Base-by-base conservation (phyloP, 2,113 vertebrate genomes). In the Elgaria multicarinata region DNA sequence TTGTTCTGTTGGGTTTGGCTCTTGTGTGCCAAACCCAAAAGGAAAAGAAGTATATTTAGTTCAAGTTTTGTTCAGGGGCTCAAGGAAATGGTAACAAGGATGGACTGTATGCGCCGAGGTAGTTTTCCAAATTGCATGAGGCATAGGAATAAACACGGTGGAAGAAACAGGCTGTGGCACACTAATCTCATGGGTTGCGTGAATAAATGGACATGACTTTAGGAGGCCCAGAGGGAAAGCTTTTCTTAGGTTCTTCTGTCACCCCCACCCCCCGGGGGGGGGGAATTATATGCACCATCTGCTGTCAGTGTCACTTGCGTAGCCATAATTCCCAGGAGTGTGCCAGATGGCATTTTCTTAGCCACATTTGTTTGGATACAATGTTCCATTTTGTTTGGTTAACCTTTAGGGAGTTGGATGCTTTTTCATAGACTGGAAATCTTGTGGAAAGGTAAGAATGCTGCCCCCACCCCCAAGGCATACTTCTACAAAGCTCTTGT, bases 331-430 rank as follows among this genome's bases (percentile, higher is more conserved):
- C 88, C 82, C 74, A 36, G 26, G 64, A 55, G 81, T 24, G 28
- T 7, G 36, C 82, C 88, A 89, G 88, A 78, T 89, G 88, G 72
- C 75, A 67, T 77, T 69, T 85, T 84, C 44, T 42, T 85, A 55
- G 81, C 58, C 39, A 62, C 87, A 46, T 83, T 89, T 84, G 39
- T 82, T 83, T 84, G 44, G 58, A 83, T 46, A 89, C 44, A 33
- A 84, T 78, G 72, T 78, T 78, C 74, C 22, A 28, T 53, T 85
- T 89, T 77, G 33, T 89, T 89, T 77, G 72, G 58, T 78, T 85
- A 78, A 67, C 74, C 42, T 42, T 77, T 55, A 33, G 46, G 46
- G 62, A 69, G 8, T 31, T 89, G 72, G 88, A 85, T 36, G 28
- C 67, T 42, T 69, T 89, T 67, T 42, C 16, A 69, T 24, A 14